phyloP scores from a whole-genome alignment of 2,113 vertebrate species.

The Rhea pennata region DNA sequence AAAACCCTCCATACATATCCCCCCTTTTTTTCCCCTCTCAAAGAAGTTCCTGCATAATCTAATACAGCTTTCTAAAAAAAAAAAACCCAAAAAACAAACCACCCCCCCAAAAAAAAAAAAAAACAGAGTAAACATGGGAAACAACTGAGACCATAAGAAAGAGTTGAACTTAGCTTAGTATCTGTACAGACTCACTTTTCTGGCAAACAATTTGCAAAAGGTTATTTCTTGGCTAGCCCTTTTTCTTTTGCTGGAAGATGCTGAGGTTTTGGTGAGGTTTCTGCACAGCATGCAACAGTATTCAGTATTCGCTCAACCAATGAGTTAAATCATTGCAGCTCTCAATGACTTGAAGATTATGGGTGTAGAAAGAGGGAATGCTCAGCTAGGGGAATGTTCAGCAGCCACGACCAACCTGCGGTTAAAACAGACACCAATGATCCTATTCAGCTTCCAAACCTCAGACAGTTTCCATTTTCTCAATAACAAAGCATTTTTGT shows the following conservation, averaged over 20 bases:
- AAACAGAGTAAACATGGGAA: neutral
- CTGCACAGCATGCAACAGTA: neutral
- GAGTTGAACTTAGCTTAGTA: neutral
- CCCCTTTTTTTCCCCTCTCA: neutral
- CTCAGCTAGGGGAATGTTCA: conserved; percentile 30
- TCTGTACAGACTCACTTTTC: neutral
- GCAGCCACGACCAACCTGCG: conserved; percentile 42
- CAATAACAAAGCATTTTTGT: conserved; percentile 85
- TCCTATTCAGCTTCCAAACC: conserved; percentile 76
- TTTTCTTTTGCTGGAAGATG: conserved; percentile 29
- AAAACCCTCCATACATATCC: neutral
- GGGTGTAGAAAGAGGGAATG: conserved; percentile 57
- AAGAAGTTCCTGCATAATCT: neutral
- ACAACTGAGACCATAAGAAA: neutral
- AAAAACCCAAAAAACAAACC: no score
- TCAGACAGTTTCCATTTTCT: conserved; percentile 85
- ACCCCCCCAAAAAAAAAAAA: neutral
- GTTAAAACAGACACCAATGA: conserved; percentile 75
- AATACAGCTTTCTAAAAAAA: neutral
- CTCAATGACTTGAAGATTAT: conserved; percentile 53
- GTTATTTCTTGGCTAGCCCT: conserved; percentile 16
- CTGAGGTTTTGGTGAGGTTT: conserved; percentile 17
- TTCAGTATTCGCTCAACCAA: conserved; percentile 1
- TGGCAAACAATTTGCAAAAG: neutral
- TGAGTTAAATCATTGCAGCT: conserved; percentile 29